Evolutionary conservation across 2,888 invertebrate genomes (phyloP).

Genomic region (Drosophila meridiana): DNA sequence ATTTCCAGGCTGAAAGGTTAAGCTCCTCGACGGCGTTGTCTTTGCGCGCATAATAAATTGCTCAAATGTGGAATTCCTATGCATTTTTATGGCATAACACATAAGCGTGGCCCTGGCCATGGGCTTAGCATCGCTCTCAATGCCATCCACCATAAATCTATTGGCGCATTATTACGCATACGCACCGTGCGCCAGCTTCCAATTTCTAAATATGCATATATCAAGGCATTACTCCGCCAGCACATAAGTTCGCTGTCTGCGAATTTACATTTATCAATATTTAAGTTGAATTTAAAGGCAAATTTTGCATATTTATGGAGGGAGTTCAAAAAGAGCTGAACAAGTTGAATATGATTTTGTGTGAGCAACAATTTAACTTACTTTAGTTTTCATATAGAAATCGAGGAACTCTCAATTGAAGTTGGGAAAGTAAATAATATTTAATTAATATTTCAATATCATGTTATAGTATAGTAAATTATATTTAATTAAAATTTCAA

Average conservation of each 20-base stretch:
- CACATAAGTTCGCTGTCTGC: constrained; percentile 30
- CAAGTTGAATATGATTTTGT: neutral
- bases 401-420: neutral
- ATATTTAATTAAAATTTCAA: neutral
- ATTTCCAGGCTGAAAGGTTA: constrained; percentile 53
- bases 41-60: constrained; percentile 66
- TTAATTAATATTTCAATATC: neutral
- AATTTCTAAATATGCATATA: constrained; percentile 50
- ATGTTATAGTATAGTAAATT: too few species aligned
- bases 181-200: constrained; percentile 49
- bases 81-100: constrained; percentile 72
- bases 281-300: constrained; percentile 7
- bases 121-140: constrained; percentile 18
- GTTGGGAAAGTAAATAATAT: too few species aligned
- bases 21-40: constrained; percentile 34
- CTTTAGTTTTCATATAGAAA: neutral
- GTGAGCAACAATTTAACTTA: too few species aligned
- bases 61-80: constrained; percentile 70
- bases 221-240: constrained; percentile 62
- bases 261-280: constrained; percentile 53
- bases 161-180: constrained; percentile 75
- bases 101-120: constrained; percentile 17
- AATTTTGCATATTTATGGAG: neutral
- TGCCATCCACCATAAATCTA: constrained; percentile 68
- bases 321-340: neutral